phyloP scores from a whole-genome alignment of 2,888 invertebrate genomes.

The Aricia artaxerxes region DNA sequence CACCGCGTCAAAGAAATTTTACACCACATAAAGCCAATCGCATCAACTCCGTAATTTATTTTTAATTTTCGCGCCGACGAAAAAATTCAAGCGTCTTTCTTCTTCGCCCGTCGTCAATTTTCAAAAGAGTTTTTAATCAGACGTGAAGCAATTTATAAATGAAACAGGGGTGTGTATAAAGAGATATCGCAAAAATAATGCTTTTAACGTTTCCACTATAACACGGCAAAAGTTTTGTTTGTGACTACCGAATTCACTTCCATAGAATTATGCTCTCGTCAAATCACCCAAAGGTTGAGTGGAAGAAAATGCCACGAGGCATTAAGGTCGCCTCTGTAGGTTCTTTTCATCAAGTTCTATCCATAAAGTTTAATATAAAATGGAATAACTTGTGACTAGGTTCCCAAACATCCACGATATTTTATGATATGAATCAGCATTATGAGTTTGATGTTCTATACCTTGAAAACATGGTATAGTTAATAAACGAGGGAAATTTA shows the following conservation, averaged over 20 bases:
- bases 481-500: not conserved
- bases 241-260: not conserved
- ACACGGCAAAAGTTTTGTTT: not conserved
- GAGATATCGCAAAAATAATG: slow-evolving; percentile 64
- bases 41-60: slow-evolving; percentile 41
- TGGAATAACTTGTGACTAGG: no score
- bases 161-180: slow-evolving; percentile 78
- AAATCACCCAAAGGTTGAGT: no score
- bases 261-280: no score
- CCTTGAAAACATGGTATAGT: no score
- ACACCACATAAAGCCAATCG: slow-evolving; percentile 35
- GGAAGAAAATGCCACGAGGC: no score
- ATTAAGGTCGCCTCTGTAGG: no score
- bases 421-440: no score
- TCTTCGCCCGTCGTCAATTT: slow-evolving; percentile 60
- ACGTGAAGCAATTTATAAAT: slow-evolving; percentile 80
- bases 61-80: slow-evolving; percentile 44
- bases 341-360: no score
- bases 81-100: slow-evolving; percentile 40
- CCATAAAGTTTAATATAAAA: no score
- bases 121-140: slow-evolving; percentile 79
- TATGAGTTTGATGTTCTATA: no score
- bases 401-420: no score
- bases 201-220: slow-evolving; percentile 52
- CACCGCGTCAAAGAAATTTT: slow-evolving; percentile 29